Evolutionary conservation across 2,888 invertebrate genomes (phyloP), one percentile per base, ranked within the genome.

Genomic region (Sympetrum striolatum): DNA sequence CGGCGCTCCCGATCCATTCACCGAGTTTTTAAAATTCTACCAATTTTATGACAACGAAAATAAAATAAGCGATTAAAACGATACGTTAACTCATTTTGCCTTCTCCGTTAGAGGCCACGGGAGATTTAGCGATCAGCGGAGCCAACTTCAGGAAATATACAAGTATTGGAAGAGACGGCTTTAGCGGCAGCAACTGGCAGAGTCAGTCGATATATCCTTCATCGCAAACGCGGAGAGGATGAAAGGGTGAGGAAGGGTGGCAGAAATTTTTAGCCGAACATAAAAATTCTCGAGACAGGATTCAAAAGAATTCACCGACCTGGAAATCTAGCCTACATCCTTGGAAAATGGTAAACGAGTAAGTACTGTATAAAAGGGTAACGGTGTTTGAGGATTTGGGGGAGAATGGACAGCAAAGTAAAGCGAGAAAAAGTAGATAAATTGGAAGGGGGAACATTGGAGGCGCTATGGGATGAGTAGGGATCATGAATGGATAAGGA

Each of bases 231-330:
- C 39, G 39, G 39, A 6, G 6, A 44, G 44, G 44, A 44, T 44
- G 44, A 44, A 44, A 44, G 64, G 8, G 64, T 22, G 25, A 64
- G 64, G 64, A 25, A 64, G 64, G 64, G 25, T 14, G 64, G 25
- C 22, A 31, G 18, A 37, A 37, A 35, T 80, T 80, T 80, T 37
- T 80, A 35, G 18, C 80, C 15, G 80, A 37, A n/a, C 18, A 80
- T 80, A 80, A 80, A 80, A 39, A 39, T 80, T 18, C 37, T 37
- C 15, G 15, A 31, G 39, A 80, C 80, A 64, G 86, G 86, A 86
- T 86, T 86, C 86, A 86, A 60, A 86, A 86, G 86, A 60, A 86
- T 86, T 86, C 86, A 48, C 39, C 86, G 86, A 86, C 86, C 86
- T 86, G 60, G 86, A 86, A 86, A 86, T 86, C 86, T 86, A 60